A percentile compares a stretch with the other conserved stretches of the same genome.
Evolutionary conservation across 2,797 vertebrate genomes (phyloP).

Genomic region (Distichodus sexfasciatus): DNA sequence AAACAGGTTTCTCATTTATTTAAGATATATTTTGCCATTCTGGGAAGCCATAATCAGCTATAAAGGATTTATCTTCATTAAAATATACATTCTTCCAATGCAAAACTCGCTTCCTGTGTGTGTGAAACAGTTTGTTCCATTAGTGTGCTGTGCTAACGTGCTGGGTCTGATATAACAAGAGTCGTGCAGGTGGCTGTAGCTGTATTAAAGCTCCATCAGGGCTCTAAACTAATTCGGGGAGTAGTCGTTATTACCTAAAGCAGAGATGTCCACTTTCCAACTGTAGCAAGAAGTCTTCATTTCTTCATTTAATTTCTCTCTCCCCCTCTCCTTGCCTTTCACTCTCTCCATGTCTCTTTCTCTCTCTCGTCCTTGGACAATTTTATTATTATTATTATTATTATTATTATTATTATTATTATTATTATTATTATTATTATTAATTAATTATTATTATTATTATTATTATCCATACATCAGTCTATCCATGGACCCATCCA

Average conservation of each 20-base stretch:
- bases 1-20: not conserved
- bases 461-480: too few relatives aligned
- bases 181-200: not conserved
- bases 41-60: too few relatives aligned
- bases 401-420: too few relatives aligned
- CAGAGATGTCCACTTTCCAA: constrained; percentile 24
- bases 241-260: constrained; percentile 6
- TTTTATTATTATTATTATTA: too few relatives aligned
- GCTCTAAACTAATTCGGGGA: not conserved
- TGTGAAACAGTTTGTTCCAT: not conserved
- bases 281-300: constrained; percentile 18
- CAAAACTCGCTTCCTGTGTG: not conserved
- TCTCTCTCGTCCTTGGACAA: too few relatives aligned
- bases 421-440: too few relatives aligned
- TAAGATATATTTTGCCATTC: not conserved
- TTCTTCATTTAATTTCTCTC: constrained; percentile 14
- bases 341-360: constrained; percentile 13
- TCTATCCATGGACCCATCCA: too few relatives aligned
- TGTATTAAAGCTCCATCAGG: not conserved
- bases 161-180: not conserved
- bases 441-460: too few relatives aligned
- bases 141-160: not conserved
- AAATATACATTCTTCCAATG: not conserved
- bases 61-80: not conserved
- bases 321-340: constrained; percentile 6